These are phyloP conservation scores for Pseudoips prasinana DNA, from an alignment of 2,888 invertebrate genomes.

Conservation along the genomic window DNA sequence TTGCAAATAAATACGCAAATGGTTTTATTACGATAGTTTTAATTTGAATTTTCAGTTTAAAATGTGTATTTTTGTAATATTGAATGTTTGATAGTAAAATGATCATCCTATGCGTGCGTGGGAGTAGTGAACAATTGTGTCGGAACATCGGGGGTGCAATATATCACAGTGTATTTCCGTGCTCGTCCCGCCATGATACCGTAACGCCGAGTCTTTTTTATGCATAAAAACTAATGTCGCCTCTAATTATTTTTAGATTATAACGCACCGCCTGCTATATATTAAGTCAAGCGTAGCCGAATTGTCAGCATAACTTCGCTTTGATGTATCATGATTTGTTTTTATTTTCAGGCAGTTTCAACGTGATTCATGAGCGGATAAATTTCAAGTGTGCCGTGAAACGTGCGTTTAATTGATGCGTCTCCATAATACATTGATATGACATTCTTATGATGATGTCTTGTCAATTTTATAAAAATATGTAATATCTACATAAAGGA, in stretches of 20 bases:
- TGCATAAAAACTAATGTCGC: constrained; percentile 80
- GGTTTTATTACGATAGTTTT: no score
- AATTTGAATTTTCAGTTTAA: no score
- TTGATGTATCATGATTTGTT: constrained; percentile 80
- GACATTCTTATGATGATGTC: constrained; percentile 51
- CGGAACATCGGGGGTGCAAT: constrained; percentile 58
- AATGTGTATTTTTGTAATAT: no score
- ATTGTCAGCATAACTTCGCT: constrained; percentile 81
- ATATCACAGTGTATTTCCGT: constrained; percentile 77
- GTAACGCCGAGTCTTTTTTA: constrained; percentile 74
- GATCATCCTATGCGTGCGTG: constrained; percentile 58
- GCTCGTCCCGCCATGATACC: constrained; percentile 54
- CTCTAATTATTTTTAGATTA: constrained; percentile 82
- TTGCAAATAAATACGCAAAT: no score
- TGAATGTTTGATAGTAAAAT: constrained; percentile 11
- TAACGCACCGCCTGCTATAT: constrained; percentile 78
- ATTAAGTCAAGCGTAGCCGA: constrained; percentile 74
- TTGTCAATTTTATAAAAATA: background rate
- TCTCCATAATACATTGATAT: constrained; percentile 64
- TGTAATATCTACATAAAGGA: no score
- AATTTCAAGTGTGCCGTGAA: constrained; percentile 71
- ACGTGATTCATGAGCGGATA: constrained; percentile 75
- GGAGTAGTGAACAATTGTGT: constrained; percentile 62
- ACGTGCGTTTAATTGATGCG: constrained; percentile 70
- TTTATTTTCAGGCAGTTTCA: constrained; percentile 74